Conservation (phyloP, 2,797 vertebrate species). For the Argya squamiceps region DNA sequence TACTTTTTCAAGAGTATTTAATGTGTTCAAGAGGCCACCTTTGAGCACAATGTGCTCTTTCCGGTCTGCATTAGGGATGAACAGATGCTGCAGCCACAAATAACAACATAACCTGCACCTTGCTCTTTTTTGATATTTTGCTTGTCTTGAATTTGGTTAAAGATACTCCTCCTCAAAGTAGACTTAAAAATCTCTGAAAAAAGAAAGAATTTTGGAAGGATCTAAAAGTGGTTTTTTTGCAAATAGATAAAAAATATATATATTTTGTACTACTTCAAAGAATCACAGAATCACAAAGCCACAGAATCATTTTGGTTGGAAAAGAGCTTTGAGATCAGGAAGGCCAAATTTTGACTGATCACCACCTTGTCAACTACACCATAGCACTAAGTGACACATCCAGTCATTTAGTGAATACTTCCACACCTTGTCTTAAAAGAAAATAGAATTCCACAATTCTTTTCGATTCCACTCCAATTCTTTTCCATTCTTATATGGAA, state of each 20-base stretch:
- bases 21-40: neutral
- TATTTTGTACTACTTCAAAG: neutral
- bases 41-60: neutral
- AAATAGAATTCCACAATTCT: neutral
- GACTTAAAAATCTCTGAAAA: neutral
- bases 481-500: neutral
- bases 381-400: too few relatives aligned
- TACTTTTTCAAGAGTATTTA: neutral
- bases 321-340: neutral
- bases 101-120: neutral
- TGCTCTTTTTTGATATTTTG: neutral
- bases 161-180: neutral
- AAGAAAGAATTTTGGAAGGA: fast-evolving
- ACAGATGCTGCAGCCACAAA: neutral
- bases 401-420: neutral
- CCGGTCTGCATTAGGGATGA: neutral
- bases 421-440: neutral
- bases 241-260: fast-evolving
- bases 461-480: too few relatives aligned
- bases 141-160: neutral
- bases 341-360: neutral
- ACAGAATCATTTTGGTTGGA: neutral
- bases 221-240: neutral
- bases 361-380: neutral
- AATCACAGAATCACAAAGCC: neutral